Base-by-base conservation (phyloP, 2,797 vertebrate species). In the Helicolenus hilgendorfi region DNA sequence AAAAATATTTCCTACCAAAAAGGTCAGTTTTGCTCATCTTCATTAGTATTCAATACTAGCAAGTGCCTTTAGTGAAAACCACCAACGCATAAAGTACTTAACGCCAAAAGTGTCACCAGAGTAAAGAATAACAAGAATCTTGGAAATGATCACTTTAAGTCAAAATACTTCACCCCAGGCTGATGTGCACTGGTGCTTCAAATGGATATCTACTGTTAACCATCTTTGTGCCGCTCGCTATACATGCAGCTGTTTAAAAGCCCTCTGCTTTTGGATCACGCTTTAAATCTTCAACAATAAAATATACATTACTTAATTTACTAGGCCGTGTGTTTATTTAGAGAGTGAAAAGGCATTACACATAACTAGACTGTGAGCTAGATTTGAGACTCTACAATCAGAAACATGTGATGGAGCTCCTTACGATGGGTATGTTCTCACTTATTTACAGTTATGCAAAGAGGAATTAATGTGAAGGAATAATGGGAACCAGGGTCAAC, bases 371-470 rank as follows among this genome's bases (percentile, higher is more conserved):
- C 27, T 10, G 38, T 26, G 6, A 31, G 29, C 26, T 53, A 26
- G 2, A 45, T 68, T 26, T 26, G 15, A 64, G 24, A 65, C 38
- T 27, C n/a, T 1, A n/a, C 31, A 26, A 60, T 72, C 72, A 26
- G 29, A 59, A 33, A 53, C 11, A 71, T 18, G 56, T 41, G 7
- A 36, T 56, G 26, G 20, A 31, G 49, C 58, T 56, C 74, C 60
- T 72, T 72, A 33, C 5, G 45, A 15, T 26, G 41, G 53, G 4
- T 20, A 13, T 38, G 31, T 62, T 72, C 18, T 53, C 38, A 82
- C 73, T 53, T 76, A 81, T 56, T 77, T 86, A 64, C 56, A 85
- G 13, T 75, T 53, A 79, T 63, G 22, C 75, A 75, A 78, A 69
- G 33, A 65, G 24, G 29, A 53, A 81, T 83, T 59, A 26, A 76